Evolutionary conservation across 1,140 invertebrate species (phyloP), one percentile per base, ranked within the genome.

Genomic region (Drosophila orosa): DNA sequence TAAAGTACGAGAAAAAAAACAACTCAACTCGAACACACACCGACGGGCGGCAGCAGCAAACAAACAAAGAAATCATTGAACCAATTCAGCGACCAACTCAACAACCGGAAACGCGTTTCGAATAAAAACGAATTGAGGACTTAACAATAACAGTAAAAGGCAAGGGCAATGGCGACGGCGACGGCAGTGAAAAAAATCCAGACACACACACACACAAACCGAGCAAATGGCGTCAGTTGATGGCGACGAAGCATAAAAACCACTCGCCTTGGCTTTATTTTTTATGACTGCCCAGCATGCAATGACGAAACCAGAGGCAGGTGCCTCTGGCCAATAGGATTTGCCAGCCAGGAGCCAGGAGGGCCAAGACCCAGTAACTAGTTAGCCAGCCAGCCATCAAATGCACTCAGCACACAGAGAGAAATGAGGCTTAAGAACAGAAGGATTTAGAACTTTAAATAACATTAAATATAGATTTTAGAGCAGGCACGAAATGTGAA

Each of bases 41-140:
- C 67, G 52, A 42, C 44, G 31, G 35, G 33, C 27, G 40, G 19
- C 54, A 56, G 31, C 33, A 54, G 40, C 44, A 58, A 54, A 69
- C 54, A 76, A 83, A 89, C 76, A 89, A 89, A 89, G 84, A 89
- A 89, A 89, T 89, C 84, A 84, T 89, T 84, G 84, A 89, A 89
- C 84, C 84, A 89, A 89, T 89, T 89, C 84, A 89, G 84, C 84
- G 84, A 89, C 84, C 84, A 89, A 89, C 80, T 89, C 84, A 89
- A 89, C 84, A 89, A 89, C 84, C 84, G 84, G 84, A 89, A 89
- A 89, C 84, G 84, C 84, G 74, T 89, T 89, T 89, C 84, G 77
- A 84, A 89, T 89, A 89, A 89, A 89, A 89, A 84, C 84, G 84
- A 89, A 89, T 89, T 89, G 84, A 74, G 84, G 84, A 89, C 73